A percentile compares a stretch with the other conserved stretches of the same genome.
Conservation (phyloP, 2,113 vertebrate genomes). For the Oryzias curvinotus region DNA sequence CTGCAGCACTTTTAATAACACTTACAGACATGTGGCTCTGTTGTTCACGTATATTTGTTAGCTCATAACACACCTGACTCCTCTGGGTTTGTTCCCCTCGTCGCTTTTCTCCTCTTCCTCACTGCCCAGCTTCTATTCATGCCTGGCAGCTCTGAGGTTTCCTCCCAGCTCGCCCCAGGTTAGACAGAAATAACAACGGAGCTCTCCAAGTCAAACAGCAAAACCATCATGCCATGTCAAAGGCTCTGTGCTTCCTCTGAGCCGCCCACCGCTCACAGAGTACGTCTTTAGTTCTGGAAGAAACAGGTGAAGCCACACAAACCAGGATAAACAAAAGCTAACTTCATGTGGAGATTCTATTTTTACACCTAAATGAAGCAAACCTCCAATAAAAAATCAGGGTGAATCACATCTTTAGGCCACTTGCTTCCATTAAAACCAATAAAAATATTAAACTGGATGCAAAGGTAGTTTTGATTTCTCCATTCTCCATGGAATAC, state of each 20-base stretch:
- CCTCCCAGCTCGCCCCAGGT: constrained; percentile 53
- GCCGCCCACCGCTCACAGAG: constrained; percentile 50
- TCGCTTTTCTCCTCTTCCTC: constrained; percentile 18
- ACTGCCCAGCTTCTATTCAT: constrained; percentile 42
- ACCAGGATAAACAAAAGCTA: constrained; percentile 9
- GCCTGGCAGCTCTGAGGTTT: constrained; percentile 26
- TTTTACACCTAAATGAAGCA: constrained; percentile 34
- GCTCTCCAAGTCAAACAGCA: constrained; percentile 64
- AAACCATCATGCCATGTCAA: constrained; percentile 46
- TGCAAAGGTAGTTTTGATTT: no score
- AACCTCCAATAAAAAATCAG: neutral
- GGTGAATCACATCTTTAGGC: no score
- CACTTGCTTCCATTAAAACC: no score
- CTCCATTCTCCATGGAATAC: no score
- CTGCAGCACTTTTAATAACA: constrained; percentile 11
- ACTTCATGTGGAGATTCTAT: constrained; percentile 35
- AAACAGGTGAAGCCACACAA: constrained; percentile 17
- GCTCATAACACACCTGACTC: constrained; percentile 3
- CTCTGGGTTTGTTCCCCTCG: constrained; percentile 25
- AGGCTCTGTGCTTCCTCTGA: constrained; percentile 53
- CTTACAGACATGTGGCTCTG: constrained; percentile 1
- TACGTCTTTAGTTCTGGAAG: constrained; percentile 54
- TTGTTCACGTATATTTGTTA: constrained; percentile 4
- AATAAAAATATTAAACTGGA: no score
- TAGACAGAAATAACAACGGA: constrained; percentile 63